Evolutionary conservation across 2,113 vertebrate species (phyloP).

Genomic region (Dipodomys stephensi): DNA sequence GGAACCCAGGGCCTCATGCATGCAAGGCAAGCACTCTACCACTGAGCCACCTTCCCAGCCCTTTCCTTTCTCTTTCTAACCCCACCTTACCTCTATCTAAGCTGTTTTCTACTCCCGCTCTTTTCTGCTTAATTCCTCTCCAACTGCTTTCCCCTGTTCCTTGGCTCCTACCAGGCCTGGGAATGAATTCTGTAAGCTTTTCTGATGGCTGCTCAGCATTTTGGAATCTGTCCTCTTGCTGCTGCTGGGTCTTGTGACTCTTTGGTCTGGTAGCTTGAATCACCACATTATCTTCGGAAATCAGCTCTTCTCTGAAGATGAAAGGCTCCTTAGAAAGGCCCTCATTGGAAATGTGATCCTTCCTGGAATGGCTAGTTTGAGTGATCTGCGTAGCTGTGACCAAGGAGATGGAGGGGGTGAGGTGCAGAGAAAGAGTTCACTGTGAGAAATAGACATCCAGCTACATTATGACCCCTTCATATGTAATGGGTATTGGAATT

Average conservation of each 20-base stretch:
- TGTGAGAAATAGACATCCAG: not conserved
- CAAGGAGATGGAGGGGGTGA: not conserved
- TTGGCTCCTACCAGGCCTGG: not conserved
- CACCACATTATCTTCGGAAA: not conserved
- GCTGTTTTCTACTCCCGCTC: too few species aligned
- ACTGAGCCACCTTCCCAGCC: too few species aligned
- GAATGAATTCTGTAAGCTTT: not conserved
- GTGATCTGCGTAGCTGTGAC: not conserved
- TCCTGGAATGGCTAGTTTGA: not conserved
- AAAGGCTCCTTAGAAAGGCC: not conserved
- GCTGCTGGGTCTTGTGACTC: not conserved
- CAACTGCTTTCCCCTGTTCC: not conserved
- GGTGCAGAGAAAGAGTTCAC: not conserved
- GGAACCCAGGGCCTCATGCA: too few species aligned
- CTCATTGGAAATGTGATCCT: not conserved
- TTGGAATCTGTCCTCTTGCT: not conserved
- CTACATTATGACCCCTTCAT: fast-evolving
- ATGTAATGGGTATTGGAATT: too few species aligned
- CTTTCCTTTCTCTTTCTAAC: not conserved
- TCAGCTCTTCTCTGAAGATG: not conserved
- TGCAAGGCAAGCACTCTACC: too few species aligned
- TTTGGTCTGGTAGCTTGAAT: not conserved
- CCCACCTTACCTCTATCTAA: not conserved
- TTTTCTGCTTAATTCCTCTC: not conserved
- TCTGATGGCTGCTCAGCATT: not conserved